phyloP scores from a whole-genome alignment of 2,888 invertebrate genomes.

The Anagyrus pseudococci region DNA sequence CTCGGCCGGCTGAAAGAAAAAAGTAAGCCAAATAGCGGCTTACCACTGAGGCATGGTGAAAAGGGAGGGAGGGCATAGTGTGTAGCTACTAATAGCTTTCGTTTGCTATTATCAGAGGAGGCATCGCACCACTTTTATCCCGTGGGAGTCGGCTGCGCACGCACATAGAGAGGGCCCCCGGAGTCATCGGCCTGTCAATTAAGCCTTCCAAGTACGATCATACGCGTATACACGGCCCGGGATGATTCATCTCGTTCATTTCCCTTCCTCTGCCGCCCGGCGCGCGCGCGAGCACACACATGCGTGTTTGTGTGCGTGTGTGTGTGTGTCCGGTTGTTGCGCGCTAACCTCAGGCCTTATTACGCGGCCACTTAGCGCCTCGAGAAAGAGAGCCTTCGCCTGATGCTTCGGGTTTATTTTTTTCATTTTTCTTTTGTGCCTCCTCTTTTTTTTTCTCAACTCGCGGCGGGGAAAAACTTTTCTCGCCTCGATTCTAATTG shows the following conservation, averaged over 20 bases:
- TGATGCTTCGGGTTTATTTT: neutral
- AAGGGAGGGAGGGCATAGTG: neutral
- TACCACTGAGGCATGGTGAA: neutral
- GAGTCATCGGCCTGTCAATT: conserved; percentile 33
- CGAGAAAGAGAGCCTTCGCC: too few relatives aligned
- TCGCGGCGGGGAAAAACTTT: neutral
- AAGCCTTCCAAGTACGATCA: too few relatives aligned
- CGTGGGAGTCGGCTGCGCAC: neutral
- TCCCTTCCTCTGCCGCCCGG: too few relatives aligned
- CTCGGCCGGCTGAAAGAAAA: too few relatives aligned
- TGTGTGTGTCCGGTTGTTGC: conserved; percentile 20
- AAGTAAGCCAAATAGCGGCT: too few relatives aligned
- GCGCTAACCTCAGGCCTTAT: conserved; percentile 5
- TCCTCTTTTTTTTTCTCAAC: neutral
- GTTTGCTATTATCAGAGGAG: conserved; percentile 17
- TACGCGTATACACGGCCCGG: conserved; percentile 10
- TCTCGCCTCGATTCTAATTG: conserved; percentile 1
- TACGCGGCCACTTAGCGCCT: conserved; percentile 12
- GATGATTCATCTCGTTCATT: too few relatives aligned
- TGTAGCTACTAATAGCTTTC: conserved; percentile 20
- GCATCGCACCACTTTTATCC: conserved; percentile 11
- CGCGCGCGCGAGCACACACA: neutral
- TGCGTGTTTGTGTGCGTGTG: conserved; percentile 1
- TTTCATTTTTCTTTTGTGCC: neutral
- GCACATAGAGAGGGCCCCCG: conserved; percentile 1